Conservation (phyloP, 2,888 invertebrate species). For the Troglohyphantes excavatus region DNA sequence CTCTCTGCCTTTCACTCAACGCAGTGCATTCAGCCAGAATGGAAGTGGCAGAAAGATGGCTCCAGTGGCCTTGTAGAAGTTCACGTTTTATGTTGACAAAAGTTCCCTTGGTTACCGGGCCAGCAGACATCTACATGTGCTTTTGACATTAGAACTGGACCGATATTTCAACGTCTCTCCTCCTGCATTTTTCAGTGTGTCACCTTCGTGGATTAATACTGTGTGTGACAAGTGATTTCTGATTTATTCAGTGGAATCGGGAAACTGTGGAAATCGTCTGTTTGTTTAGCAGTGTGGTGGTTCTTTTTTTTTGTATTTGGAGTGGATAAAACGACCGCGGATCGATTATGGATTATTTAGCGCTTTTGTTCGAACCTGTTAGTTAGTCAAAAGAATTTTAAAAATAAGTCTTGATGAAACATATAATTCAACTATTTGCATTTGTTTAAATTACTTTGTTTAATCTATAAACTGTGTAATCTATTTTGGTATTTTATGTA, state of each 20-base stretch:
- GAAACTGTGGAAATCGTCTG: too few species aligned
- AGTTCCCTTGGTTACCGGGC: slow-evolving; percentile 73
- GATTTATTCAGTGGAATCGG: slow-evolving; percentile 2
- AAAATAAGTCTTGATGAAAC: too few species aligned
- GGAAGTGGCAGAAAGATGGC: slow-evolving; percentile 33
- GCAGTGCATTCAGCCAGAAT: slow-evolving; percentile 68
- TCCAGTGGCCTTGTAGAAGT: slow-evolving; percentile 69
- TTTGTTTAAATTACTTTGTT: too few species aligned
- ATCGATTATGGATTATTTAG: too few species aligned
- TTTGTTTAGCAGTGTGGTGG: neutral
- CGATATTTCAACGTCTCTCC: neutral
- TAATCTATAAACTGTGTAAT: too few species aligned
- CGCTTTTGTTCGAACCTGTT: too few species aligned
- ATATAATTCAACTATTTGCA: too few species aligned
- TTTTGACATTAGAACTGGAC: slow-evolving; percentile 45
- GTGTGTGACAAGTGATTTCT: neutral
- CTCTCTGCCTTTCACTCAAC: slow-evolving; percentile 69
- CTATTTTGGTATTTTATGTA: too few species aligned
- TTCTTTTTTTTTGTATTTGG: too few species aligned
- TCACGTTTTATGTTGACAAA: slow-evolving; percentile 72
- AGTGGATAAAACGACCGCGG: too few species aligned
- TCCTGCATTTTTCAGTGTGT: slow-evolving; percentile 26
- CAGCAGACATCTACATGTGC: slow-evolving; percentile 53
- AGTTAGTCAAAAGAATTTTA: too few species aligned
- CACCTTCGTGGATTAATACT: slow-evolving; percentile 31